Evolutionary conservation across 2,888 invertebrate species (phyloP), one percentile per base, ranked within the genome.

Genomic region (Apotomis turbidana): DNA sequence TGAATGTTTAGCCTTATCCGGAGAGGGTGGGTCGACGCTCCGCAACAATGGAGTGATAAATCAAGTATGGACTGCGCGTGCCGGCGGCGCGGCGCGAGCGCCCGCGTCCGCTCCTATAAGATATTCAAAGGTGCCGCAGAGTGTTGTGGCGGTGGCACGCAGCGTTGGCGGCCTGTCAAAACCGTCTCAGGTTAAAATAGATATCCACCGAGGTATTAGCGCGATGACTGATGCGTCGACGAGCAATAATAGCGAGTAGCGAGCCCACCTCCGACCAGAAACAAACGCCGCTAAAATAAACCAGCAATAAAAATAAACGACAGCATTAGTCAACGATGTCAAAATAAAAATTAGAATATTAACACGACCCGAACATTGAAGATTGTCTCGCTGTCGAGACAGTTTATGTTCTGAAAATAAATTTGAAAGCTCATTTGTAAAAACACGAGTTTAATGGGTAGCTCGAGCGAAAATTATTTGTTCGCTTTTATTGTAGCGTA

Each of bases 21-120:
- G 87, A 82, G 84, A 85, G 90, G 89, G 90, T 87, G 88, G 89
- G 87, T 88, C 87, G 88, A 83, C 87, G 87, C 86, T 87, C 85
- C 85, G 85, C 85, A 89, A 93, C 92, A 93, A 93, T 93, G 89
- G 90, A 91, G 89, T 89, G 89, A 92, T 93, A 93, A 93, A 93
- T 93, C 93, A 92, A 88, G 93, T 90, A 91, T 91, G 92, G 88
- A 87, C 81, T 86, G 89, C 92, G 91, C 90, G 91, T 91, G 90
- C 91, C 87, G 80, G 76, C 79, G 80, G 78, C 75, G 78, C 77
- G 75, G 78, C 80, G 80, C 76, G 82, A 78, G 81, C 83, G 77
- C 72, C 76, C 49, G 81, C 85, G 84, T 87, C 86, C 86, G 86
- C 83, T 78, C 80, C 81, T 81, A 82, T 84, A 84, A 84, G 81